phyloP scores from a whole-genome alignment of 2,797 vertebrate genomes.

The Sebastes oblongus region DNA sequence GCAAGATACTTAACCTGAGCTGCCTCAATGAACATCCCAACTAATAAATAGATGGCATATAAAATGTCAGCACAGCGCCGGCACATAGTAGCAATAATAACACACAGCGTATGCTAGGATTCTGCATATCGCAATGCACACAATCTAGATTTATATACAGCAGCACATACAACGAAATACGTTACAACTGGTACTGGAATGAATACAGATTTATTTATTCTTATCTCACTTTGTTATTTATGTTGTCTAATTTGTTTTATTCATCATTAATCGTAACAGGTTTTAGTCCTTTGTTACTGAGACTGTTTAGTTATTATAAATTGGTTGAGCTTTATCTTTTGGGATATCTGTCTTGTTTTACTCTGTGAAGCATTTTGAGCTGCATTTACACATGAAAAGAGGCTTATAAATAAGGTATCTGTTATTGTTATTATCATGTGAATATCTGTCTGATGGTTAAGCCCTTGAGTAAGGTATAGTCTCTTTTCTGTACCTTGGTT shows the following conservation, averaged over 20 bases:
- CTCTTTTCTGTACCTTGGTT: constrained; percentile 68
- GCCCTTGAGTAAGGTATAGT: constrained; percentile 57
- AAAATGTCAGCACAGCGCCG: constrained; percentile 76
- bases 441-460: constrained; percentile 52
- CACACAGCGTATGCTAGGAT: constrained; percentile 5
- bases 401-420: constrained; percentile 3
- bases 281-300: constrained; percentile 8
- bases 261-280: not conserved
- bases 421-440: constrained; percentile 37
- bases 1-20: constrained; percentile 84
- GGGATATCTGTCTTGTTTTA: not conserved
- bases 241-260: not conserved
- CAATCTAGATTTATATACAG: constrained; percentile 13
- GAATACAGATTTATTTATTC: not conserved
- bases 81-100: constrained; percentile 56
- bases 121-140: constrained; percentile 8
- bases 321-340: not conserved
- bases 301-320: not conserved
- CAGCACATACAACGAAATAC: not conserved
- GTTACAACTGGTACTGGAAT: not conserved
- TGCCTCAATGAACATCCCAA: constrained; percentile 80
- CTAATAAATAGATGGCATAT: constrained; percentile 84
- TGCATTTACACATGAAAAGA: constrained; percentile 5
- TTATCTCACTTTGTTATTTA: not conserved
- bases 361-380: not conserved